Conservation (phyloP, 2,797 vertebrate species). For the Sebastes ruberrimus region DNA sequence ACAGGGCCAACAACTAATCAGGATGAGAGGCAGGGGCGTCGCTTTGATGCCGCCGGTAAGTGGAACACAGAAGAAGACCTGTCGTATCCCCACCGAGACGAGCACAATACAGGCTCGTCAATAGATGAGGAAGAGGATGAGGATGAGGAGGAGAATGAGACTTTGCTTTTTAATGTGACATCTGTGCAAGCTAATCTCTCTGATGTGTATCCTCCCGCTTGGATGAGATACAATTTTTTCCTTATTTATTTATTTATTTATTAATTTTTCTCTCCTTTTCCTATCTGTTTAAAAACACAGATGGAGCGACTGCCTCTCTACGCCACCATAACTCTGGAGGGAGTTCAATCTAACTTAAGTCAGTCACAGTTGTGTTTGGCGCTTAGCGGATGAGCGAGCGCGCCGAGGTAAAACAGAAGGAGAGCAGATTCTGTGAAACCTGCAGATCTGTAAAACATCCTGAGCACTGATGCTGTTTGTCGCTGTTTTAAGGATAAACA, state of each 20-base stretch:
- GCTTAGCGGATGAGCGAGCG: background rate
- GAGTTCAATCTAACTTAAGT: slow-evolving; percentile 48
- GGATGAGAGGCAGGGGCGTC: slow-evolving; percentile 48
- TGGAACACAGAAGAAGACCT: slow-evolving; percentile 28
- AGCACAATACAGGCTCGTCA: slow-evolving; percentile 33
- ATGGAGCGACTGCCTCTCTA: slow-evolving; percentile 43
- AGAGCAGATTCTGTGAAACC: background rate
- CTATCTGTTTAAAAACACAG: slow-evolving; percentile 32
- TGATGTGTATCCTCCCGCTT: slow-evolving; percentile 51
- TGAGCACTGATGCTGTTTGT: background rate
- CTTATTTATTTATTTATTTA: background rate
- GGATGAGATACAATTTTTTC: slow-evolving; percentile 55
- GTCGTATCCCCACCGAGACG: slow-evolving; percentile 16
- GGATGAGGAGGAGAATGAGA: slow-evolving; percentile 56
- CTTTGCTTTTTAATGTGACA: slow-evolving; percentile 63
- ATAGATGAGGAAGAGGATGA: slow-evolving; percentile 24
- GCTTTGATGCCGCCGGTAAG: slow-evolving; percentile 54
- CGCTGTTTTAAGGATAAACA: background rate
- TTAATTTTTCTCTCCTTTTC: background rate
- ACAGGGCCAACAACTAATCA: slow-evolving; percentile 47
- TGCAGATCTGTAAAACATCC: background rate
- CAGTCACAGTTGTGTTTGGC: background rate
- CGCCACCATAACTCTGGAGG: slow-evolving; percentile 53
- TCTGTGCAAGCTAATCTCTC: slow-evolving; percentile 53
- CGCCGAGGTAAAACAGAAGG: background rate